These are phyloP conservation scores for Catocala sponsa DNA, from an alignment of 2,888 invertebrate species.

Conservation along the genomic window DNA sequence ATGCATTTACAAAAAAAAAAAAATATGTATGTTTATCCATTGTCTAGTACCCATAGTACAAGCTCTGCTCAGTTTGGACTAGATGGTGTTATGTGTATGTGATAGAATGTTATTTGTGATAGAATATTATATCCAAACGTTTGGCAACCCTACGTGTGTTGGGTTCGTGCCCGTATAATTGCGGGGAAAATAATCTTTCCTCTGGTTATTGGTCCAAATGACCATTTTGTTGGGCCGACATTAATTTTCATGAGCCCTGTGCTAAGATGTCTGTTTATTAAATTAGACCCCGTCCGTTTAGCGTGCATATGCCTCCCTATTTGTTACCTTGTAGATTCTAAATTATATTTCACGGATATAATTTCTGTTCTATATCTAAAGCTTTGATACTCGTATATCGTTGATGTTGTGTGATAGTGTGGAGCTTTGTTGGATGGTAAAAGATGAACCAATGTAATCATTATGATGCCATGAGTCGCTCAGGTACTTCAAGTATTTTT, in stretches of 20 bases:
- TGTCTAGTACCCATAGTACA: no score
- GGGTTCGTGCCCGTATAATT: conserved; percentile 50
- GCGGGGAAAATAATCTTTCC: conserved; percentile 65
- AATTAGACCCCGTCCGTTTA: conserved; percentile 48
- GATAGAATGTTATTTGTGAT: no score
- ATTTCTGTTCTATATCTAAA: conserved; percentile 43
- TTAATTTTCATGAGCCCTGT: conserved; percentile 64
- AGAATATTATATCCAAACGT: no score
- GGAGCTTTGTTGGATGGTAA: no score
- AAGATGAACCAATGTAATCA: no score
- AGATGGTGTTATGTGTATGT: no score
- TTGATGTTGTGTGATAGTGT: background rate
- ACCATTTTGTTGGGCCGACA: conserved; percentile 60
- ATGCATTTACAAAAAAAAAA: no score
- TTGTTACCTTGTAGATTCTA: conserved; percentile 42
- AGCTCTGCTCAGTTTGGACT: no score
- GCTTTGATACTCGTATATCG: conserved; percentile 21
- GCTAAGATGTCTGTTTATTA: conserved; percentile 51
- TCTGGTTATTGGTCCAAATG: conserved; percentile 61
- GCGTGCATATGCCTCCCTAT: conserved; percentile 39
- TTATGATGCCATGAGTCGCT: no score
- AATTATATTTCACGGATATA: conserved; percentile 46
- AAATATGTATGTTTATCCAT: no score
- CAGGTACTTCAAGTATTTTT: no score
- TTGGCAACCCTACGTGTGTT: conserved; percentile 13